Evolutionary conservation across 2,113 vertebrate genomes (phyloP), one percentile per base, ranked within the genome.

Genomic region (Callipepla squamata): DNA sequence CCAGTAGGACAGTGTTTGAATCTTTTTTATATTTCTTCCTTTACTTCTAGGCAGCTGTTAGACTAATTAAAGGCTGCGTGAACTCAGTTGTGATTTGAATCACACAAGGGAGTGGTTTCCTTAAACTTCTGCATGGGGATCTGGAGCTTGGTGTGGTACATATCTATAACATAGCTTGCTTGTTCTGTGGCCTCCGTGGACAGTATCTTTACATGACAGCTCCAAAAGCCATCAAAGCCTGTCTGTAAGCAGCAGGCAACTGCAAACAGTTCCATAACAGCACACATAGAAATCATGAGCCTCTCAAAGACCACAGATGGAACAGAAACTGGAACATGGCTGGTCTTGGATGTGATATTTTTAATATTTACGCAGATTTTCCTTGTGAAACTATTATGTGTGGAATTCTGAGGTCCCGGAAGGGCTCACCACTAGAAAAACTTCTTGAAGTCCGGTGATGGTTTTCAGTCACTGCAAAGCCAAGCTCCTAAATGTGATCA

Each of bases 61-160:
- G 17, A 20, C 18, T 48, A 38, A 55, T 11, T 8, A 6, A 40
- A 30, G 36, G 48, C 34, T 19, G 19, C 1, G 23, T 26, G 42
- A 50, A 32, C 2, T 32, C 48, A 22, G 57, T 2, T 44, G 36
- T 36, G 34, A 20, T 32, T 53, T 30, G 34, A 62, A 45, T 2
- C 23, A 9, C 21, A 42, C 11, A 36, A 13, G 38, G 11, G 13
- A 28, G 32, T 19, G 25, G 26, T 38, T 34, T 32, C 9, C 13
- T 30, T 57, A 23, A 19, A 34, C 11, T 21, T 30, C 26, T 45
- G 4, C 3, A 3, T 26, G 14, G 14, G 45, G 10, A 50, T 25
- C 7, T n/a, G 36, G 20, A 28, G 8, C 2, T 20, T 26, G 68
- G 32, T 4, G 11, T 13, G 48, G 25, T 30, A 40, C 1, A 0